These are phyloP conservation scores for Enteromius radiatus DNA, from an alignment of 2,797 vertebrate genomes.

Conservation along the genomic window DNA sequence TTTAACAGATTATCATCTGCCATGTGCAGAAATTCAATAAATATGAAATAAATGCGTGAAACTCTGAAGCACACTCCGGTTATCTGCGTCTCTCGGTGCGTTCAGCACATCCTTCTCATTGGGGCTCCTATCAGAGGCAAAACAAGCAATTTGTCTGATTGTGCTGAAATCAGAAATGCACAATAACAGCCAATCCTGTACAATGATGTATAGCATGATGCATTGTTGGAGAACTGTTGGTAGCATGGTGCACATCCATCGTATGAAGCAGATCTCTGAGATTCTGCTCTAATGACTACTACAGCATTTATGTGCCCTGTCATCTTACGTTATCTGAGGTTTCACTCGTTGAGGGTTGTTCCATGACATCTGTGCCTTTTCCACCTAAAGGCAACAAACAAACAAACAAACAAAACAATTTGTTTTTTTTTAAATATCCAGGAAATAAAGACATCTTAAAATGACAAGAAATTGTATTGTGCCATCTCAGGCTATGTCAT, in stretches of 20 bases:
- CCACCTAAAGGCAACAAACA: no score
- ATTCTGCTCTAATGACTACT: not conserved
- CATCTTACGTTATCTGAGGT: not conserved
- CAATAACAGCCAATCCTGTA: not conserved
- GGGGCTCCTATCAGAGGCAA: constrained; percentile 12
- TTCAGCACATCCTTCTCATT: constrained; percentile 9
- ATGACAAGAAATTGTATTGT: no score
- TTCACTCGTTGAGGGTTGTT: no score
- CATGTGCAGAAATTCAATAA: constrained; percentile 77
- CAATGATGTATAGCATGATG: not conserved
- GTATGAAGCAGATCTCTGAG: not conserved
- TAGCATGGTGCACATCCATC: not conserved
- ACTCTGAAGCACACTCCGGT: constrained; percentile 53
- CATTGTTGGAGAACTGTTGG: not conserved
- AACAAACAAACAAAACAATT: no score
- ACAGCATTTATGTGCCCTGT: not conserved
- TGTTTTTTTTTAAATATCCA: no score
- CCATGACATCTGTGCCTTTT: no score
- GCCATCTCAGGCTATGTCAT: no score
- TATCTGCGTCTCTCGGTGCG: not conserved
- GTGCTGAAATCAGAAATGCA: not conserved
- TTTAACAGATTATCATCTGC: constrained; percentile 89
- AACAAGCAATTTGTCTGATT: not conserved
- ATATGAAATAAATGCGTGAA: constrained; percentile 76
- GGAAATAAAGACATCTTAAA: no score